phyloP scores from a whole-genome alignment of 1,140 invertebrate genomes.

The Pseudomyrmex gracilis region DNA sequence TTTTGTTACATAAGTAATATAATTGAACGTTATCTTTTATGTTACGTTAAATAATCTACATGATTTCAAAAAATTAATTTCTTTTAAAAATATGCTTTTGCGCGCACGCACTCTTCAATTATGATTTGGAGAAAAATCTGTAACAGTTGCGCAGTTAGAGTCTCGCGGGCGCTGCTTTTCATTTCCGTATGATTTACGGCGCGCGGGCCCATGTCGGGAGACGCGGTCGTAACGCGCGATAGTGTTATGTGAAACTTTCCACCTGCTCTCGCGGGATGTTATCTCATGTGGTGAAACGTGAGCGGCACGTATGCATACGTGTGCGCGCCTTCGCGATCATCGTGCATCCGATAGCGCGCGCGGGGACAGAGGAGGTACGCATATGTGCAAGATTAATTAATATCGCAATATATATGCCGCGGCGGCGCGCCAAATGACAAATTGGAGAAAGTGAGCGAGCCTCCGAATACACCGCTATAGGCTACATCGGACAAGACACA shows the following conservation, averaged over 20 bases:
- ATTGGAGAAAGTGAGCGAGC: conserved; percentile 78
- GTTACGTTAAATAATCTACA: not conserved
- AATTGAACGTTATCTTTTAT: not conserved
- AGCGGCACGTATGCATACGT: conserved; percentile 45
- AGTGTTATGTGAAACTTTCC: conserved; percentile 56
- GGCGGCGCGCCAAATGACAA: conserved; percentile 76
- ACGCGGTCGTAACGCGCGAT: conserved; percentile 50
- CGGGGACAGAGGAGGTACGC: conserved; percentile 55
- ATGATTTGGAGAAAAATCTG: not conserved
- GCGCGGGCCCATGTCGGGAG: conserved; percentile 2
- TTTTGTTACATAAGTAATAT: not conserved
- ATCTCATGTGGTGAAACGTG: conserved; percentile 68
- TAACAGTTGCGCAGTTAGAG: conserved; percentile 8
- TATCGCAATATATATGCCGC: conserved; percentile 73
- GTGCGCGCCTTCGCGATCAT: not conserved
- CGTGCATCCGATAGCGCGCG: conserved; percentile 54
- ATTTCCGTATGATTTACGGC: conserved; percentile 50
- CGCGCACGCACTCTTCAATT: not conserved
- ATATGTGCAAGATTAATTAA: conserved; percentile 77
- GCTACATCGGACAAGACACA: conserved; percentile 46
- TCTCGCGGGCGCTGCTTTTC: conserved; percentile 29
- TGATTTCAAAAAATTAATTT: not conserved
- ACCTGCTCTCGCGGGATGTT: conserved; percentile 64
- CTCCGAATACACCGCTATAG: conserved; percentile 63
- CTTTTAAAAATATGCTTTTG: not conserved